A percentile compares a stretch with the other conserved stretches of the same genome.
Conservation (phyloP, 2,113 vertebrate genomes). For the Apaloderma vittatum region DNA sequence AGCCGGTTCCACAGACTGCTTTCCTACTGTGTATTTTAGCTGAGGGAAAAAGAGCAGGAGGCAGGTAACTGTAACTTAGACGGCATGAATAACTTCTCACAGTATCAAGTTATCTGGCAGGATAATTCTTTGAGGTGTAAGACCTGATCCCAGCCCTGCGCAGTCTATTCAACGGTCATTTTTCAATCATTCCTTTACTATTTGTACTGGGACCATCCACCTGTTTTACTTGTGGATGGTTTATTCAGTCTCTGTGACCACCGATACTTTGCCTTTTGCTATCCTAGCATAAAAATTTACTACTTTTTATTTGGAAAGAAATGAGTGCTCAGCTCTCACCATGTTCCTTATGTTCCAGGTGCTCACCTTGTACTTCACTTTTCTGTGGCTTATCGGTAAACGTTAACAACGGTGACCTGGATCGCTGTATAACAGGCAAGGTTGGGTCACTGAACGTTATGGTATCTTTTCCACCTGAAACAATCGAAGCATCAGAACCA, state of each 20-base stretch:
- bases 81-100: constrained; percentile 18
- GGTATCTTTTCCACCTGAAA: constrained; percentile 86
- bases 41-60: background rate
- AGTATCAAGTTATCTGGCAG: background rate
- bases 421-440: constrained; percentile 77
- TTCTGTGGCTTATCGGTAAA: constrained; percentile 65
- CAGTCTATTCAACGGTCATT: background rate
- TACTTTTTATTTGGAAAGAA: constrained; percentile 21
- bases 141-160: background rate
- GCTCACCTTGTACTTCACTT: constrained; percentile 73
- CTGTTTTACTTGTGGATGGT: constrained; percentile 5
- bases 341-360: background rate
- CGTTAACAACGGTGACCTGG: constrained; percentile 69
- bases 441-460: constrained; percentile 78
- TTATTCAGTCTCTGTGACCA: background rate
- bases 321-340: background rate
- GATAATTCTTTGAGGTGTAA: constrained; percentile 6
- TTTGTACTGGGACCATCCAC: background rate
- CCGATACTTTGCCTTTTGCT: constrained; percentile 31
- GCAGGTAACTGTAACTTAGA: constrained; percentile 7
- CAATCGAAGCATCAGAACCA: background rate
- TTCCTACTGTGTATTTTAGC: constrained; percentile 47
- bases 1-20: constrained; percentile 19
- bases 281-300: background rate
- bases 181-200: background rate